phyloP scores from a whole-genome alignment of 2,797 vertebrate genomes.

The Galago senegalensis region DNA sequence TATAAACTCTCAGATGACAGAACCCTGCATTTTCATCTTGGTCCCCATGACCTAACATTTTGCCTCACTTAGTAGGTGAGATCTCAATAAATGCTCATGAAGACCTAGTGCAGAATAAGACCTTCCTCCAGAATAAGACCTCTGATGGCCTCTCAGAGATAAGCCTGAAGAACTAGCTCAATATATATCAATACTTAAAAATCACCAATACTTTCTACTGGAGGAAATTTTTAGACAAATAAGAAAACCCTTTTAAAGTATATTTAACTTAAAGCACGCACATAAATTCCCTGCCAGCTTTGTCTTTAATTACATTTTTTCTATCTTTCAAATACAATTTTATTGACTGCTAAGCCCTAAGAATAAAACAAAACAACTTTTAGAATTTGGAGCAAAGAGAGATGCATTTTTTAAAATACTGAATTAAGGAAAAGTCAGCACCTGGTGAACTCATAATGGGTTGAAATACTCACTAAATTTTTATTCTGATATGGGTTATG shows the following conservation, averaged over 20 bases:
- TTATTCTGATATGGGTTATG: conserved; percentile 8
- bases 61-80: not conserved
- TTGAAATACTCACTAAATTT: not conserved
- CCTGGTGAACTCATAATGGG: not conserved
- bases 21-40: not conserved
- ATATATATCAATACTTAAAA: not conserved
- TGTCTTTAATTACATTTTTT: conserved; percentile 24
- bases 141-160: not conserved
- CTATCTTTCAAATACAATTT: conserved; percentile 26
- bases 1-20: not conserved
- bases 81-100: not conserved
- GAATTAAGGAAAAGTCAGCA: conserved; percentile 42
- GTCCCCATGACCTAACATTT: not conserved
- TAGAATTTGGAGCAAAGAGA: conserved; percentile 5
- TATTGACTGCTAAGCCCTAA: conserved; percentile 24
- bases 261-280: conserved; percentile 13
- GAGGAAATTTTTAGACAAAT: not conserved
- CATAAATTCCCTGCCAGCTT: not conserved
- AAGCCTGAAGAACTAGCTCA: not conserved
- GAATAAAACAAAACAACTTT: not conserved
- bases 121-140: not conserved
- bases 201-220: not conserved
- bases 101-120: not conserved
- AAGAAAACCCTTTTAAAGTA: not conserved
- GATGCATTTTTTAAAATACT: not conserved